phyloP scores from a whole-genome alignment of 2,888 invertebrate species.

The Ophonus ardosiacus region DNA sequence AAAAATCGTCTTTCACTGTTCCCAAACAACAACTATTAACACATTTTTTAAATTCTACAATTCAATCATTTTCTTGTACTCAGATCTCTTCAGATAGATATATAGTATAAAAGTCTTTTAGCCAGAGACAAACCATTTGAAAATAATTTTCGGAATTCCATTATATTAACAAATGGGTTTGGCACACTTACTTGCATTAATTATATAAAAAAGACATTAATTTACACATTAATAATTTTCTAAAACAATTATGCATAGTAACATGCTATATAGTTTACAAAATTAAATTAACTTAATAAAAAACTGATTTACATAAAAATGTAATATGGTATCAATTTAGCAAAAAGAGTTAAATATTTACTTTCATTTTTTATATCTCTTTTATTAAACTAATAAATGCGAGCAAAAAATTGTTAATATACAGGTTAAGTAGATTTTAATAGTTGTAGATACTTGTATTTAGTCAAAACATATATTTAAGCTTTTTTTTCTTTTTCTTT shows the following conservation, averaged over 20 bases:
- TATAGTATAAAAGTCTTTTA: too few relatives aligned
- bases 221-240: too few relatives aligned
- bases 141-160: too few relatives aligned
- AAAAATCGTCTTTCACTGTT: neutral
- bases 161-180: too few relatives aligned
- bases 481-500: too few relatives aligned
- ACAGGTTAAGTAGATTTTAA: neutral
- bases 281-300: neutral
- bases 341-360: neutral
- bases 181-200: too few relatives aligned
- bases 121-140: too few relatives aligned
- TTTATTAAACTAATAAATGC: too few relatives aligned
- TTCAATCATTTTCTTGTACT: neutral
- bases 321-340: neutral
- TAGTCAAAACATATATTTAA: too few relatives aligned
- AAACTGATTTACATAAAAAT: neutral
- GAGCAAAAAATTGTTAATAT: neutral
- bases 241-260: too few relatives aligned
- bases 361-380: neutral
- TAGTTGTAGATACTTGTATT: too few relatives aligned
- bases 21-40: neutral
- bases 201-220: too few relatives aligned
- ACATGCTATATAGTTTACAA: neutral
- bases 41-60: neutral
- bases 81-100: neutral